Evolutionary conservation across 2,113 vertebrate species (phyloP), one percentile per base, ranked within the genome.

Genomic region (Barnardius zonarius): DNA sequence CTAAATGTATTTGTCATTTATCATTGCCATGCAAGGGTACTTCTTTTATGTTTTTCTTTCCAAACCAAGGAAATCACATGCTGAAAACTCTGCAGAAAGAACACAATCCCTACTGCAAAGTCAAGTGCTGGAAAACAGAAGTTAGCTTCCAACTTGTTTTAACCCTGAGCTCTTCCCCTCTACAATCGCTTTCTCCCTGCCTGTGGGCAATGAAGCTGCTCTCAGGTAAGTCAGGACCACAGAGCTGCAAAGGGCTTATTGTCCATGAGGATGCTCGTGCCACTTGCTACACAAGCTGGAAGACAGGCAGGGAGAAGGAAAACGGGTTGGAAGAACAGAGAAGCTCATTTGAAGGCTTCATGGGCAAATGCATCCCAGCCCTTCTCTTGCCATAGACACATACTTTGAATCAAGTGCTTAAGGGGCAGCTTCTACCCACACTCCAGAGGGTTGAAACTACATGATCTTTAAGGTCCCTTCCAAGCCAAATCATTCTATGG

Each of bases 161-260:
- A 61, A 77, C 35, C 52, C 20, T 12, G 9, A 82, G 62, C 14
- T 82, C 66, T 48, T 77, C 20, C 28, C 24, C 30, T 1, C 16
- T 14, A 4, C 13, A 39, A 61, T 5, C 0, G 0, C 37, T 27
- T 12, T 30, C 14, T 82, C 64, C 44, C 31, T 4, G 0, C n/a
- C 62, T 17, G 67, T 3, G 2, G 55, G 61, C 4, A 10, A 48
- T 11, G 23, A 70, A 41, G 13, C 61, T 82, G 43, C 78, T 85
- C 46, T 59, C 83, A 72, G 31, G 0, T 15, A 52, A 43, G 18
- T 9, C 43, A 55, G 44, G 54, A 86, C 15, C 37, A 67, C 17
- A 33, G 43, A 78, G 17, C 31, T 57, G 44, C 0, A 2, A 1
- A 59, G 39, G 20, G 19, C 7, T 61, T 48, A 39, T 2, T 39